A percentile compares a stretch with the other conserved stretches of the same genome.
Conservation (phyloP, 2,113 vertebrate species). For the Muntiacus reevesi region DNA sequence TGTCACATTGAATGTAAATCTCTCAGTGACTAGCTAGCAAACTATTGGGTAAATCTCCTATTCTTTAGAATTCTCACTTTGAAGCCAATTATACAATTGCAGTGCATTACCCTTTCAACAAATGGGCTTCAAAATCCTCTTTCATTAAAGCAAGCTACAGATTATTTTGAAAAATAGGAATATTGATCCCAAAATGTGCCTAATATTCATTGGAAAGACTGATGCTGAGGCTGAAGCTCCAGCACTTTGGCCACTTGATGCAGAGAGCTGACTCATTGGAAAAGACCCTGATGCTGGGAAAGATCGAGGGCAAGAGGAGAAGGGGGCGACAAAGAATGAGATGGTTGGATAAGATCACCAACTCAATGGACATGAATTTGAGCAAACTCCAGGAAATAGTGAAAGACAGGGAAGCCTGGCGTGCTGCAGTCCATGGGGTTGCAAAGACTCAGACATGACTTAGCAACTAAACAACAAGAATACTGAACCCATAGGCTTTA, state of each 20-base stretch:
- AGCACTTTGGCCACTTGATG: background rate
- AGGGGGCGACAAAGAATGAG: background rate
- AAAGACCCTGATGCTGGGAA: background rate
- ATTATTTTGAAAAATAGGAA: background rate
- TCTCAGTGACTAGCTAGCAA: background rate
- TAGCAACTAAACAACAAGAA: background rate
- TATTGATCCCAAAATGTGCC: background rate
- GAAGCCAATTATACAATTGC: background rate
- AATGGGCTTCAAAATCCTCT: background rate
- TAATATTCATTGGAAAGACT: background rate
- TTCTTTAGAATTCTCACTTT: slow-evolving; percentile 33
- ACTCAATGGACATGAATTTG: background rate
- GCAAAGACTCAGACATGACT: background rate
- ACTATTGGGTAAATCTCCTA: background rate
- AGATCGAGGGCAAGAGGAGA: background rate
- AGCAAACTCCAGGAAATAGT: background rate
- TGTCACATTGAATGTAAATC: background rate
- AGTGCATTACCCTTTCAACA: slow-evolving; percentile 10
- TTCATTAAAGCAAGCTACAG: slow-evolving; percentile 11
- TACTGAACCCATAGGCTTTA: background rate
- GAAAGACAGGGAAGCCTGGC: background rate
- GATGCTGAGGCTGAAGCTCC: background rate
- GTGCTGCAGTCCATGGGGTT: background rate
- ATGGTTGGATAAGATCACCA: background rate
- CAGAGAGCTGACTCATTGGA: background rate